Conservation (phyloP, 2,113 vertebrate genomes). For the Thunnus maccoyii region DNA sequence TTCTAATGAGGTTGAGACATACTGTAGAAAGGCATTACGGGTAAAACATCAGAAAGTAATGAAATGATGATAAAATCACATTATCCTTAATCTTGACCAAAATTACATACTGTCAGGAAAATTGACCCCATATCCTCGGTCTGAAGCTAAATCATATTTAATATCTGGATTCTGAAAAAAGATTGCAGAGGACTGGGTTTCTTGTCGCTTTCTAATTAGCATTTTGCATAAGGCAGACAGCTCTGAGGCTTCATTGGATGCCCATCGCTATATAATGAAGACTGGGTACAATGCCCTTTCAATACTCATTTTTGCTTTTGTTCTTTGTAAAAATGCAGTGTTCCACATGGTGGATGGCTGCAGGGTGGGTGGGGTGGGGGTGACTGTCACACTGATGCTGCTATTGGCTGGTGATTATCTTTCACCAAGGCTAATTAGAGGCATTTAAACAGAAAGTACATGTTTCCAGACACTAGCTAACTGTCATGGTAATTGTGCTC, state of each 20-base stretch:
- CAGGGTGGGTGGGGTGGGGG: neutral
- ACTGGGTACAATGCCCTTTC: constrained; percentile 35
- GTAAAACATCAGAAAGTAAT: constrained; percentile 56
- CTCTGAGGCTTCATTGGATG: constrained; percentile 43
- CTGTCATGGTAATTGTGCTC: constrained; percentile 54
- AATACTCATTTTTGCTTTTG: constrained; percentile 35
- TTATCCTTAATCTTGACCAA: constrained; percentile 58
- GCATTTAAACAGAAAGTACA: constrained; percentile 57
- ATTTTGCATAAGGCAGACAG: constrained; percentile 43
- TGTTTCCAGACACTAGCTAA: constrained; percentile 56
- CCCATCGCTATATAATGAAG: constrained; percentile 48
- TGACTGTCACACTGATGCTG: constrained; percentile 44
- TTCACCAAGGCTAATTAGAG: constrained; percentile 67
- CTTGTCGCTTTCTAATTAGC: constrained; percentile 54
- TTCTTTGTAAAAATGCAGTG: constrained; percentile 46
- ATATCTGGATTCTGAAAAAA: constrained; percentile 54
- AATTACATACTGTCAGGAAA: constrained; percentile 42
- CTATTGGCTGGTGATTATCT: constrained; percentile 69
- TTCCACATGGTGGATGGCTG: constrained; percentile 47
- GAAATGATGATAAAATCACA: constrained; percentile 61
- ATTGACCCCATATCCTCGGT: constrained; percentile 48
- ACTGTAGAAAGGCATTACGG: constrained; percentile 5
- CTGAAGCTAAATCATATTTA: constrained; percentile 52
- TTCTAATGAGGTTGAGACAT: constrained; percentile 59
- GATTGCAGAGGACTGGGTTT: constrained; percentile 21